These are phyloP conservation scores for Parambassis ranga DNA, from an alignment of 2,797 vertebrate genomes.

Conservation along the genomic window DNA sequence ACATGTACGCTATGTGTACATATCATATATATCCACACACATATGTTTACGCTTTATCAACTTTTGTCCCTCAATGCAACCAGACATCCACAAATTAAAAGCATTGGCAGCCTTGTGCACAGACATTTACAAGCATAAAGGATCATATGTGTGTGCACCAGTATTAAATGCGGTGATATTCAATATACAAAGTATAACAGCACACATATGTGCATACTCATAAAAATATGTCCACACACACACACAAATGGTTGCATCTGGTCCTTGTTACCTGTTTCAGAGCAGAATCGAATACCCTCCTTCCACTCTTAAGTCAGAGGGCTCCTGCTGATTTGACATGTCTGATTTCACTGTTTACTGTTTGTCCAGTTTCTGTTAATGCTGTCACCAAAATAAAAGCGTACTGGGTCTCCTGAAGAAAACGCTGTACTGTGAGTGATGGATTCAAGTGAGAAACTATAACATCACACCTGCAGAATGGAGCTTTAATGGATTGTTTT, in stretches of 20 bases:
- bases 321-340: constrained; percentile 42
- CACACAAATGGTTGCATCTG: constrained; percentile 54
- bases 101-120: background rate
- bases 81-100: constrained; percentile 19
- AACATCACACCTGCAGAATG: background rate
- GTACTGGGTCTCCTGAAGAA: background rate
- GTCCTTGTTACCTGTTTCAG: constrained; percentile 54
- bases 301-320: constrained; percentile 15
- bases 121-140: constrained; percentile 1
- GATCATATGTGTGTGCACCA: constrained; percentile 49
- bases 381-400: background rate
- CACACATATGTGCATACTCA: constrained; percentile 16
- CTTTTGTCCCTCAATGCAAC: constrained; percentile 1
- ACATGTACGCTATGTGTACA: background rate
- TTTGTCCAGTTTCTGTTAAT: constrained; percentile 31
- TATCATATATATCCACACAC: constrained; percentile 1
- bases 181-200: constrained; percentile 14
- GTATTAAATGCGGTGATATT: constrained; percentile 22
- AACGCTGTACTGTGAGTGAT: background rate
- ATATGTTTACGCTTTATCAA: constrained; percentile 39
- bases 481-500: constrained; percentile 38
- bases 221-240: constrained; percentile 17
- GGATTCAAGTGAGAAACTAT: background rate
- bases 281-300: constrained; percentile 43
- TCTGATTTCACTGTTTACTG: constrained; percentile 24